Base-by-base conservation (phyloP, 2,113 vertebrate genomes). In the Gallinago paraguaiae region DNA sequence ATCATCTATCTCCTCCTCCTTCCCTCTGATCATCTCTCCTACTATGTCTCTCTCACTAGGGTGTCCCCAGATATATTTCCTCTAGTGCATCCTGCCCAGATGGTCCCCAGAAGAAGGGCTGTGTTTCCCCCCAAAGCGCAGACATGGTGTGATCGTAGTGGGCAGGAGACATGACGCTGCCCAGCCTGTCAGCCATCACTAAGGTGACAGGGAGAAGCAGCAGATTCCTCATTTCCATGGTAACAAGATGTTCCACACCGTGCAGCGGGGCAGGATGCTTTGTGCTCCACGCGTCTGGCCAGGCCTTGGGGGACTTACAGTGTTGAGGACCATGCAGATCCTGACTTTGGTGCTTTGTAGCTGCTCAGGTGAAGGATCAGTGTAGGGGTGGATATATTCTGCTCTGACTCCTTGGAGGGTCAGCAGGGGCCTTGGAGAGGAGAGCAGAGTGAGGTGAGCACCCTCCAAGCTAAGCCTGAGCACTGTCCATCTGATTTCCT, bases 271-370 rank as follows among this genome's bases (percentile, higher is more conserved):
- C 74, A 81, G 45, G 51, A 82, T 82, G 84, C 16, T 81, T 41
- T 45, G 28, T 33, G 39, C 28, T 85, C 53, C n/a, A 15, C 0
- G 0, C 0, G 3, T 31, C 41, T 41, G 25, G 31, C 9, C 54
- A 51, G 33, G 13, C 10, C 11, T 7, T 28, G 19, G 41, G 41
- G 27, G 17, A 30, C 17, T 8, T 17, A 5, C 46, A 9, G 6
- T 77, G 13, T 0, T 84, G 33, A 31, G 33, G 27, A 54, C 12
- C 5, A 2, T 39, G 23, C 17, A 23, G 28, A 70, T 85, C 63
- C 85, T 90, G 25, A 25, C 41, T 59, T 39, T 59, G 28, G 12
- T 69, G 53, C 71, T 90, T 50, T 90, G 59, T 25, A 60, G 30
- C 74, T 92, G n/a, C 71, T 91, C 50, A 61, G 84, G 83, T 88